Base-by-base conservation (phyloP, 2,888 invertebrate species). In the Caenorhabditis wallacei region DNA sequence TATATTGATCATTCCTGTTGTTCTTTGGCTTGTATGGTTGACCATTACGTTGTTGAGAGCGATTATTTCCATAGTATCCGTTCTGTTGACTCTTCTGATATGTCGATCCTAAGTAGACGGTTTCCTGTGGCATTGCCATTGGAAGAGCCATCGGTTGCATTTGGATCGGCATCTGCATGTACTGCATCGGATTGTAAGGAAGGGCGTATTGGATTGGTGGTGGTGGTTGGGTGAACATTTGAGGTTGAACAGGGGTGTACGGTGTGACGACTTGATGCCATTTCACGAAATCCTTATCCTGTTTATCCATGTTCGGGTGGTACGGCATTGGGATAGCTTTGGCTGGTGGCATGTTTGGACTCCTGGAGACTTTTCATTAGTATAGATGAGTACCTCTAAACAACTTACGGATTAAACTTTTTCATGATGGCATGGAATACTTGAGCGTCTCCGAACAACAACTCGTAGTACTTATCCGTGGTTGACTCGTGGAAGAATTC, bases 251-350 rank as follows among this genome's bases (percentile, higher is more conserved):
- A 2, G 4, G 4, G 10, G 40, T 40, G 40, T 48, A 48, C n/a
- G 46, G 46, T 18, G 2, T 2, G 3, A 18, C 18, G 3, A 48
- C 46, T 48, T 48, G 46, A 13, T 48, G 46, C 46, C 46, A 48
- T 18, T 18, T 48, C 11, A 48, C 11, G 18, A 48, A 48, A 8
- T 48, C 46, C 46, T 18, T 48, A 18, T 37, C 22, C 53, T 51
- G 35, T 18, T 30, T 57, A 35, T 48, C 13, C 74, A 75, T 75
- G 0, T 48, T 30, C 8, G 78, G 69, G 16, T 69, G 61, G 26
- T 78, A 78, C 1, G 78, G 78, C 54, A 78, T 61, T 8, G 78
- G 61, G n/a, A 61, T 53, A 5, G 54, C 35, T 11, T 43, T 46
- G 7, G 76, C 30, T 13, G 18, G 20, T 10, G 54, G 61, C 59